Base-by-base conservation (phyloP, 1,140 invertebrate genomes). In the Mycetomoellerius zeteki region DNA sequence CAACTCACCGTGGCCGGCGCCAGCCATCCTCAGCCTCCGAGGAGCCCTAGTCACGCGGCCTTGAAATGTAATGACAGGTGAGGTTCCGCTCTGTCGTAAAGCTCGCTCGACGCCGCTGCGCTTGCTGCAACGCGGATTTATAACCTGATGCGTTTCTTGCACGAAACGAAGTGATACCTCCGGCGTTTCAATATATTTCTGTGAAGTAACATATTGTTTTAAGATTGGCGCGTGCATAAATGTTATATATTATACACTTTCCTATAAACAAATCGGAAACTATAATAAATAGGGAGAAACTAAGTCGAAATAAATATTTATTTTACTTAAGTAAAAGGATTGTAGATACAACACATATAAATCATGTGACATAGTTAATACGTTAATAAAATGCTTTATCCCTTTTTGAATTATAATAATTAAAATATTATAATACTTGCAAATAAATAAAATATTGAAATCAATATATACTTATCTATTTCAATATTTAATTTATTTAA, bases 11-110 rank as follows among this genome's bases (percentile, higher is more conserved):
- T 94, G 43, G 90, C 87, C 0, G 60, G 71, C 65, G 89, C 89
- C 19, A 92, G 81, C 86, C 89, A 91, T 91, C 88, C 90, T 87
- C 93, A 91, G 80, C 90, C 94, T 62, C 93, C 93, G 50, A 93
- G 91, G 85, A 95, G 94, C 86, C 94, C 94, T 33, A 94, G 92
- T 89, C 94, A 95, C 67, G 80, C 89, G 75, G 78, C 92, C 37
- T 91, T 93, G 89, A 94, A 84, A 94, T 94, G 92, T 88, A 94
- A 92, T 89, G 94, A 94, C 89, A 94, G 93, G 94, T 95, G 85
- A 89, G 82, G 65, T 6, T 19, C n/a, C 27, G 50, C 27, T 50
- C 30, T 33, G 6, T 19, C 30, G 1, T 33, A 33, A 67, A 43
- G 37, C n/a, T 67, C 24, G 12, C 58, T 33, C 33, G 64, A 10